Base-by-base conservation (phyloP, 2,888 invertebrate genomes). In the Agrochola litura region DNA sequence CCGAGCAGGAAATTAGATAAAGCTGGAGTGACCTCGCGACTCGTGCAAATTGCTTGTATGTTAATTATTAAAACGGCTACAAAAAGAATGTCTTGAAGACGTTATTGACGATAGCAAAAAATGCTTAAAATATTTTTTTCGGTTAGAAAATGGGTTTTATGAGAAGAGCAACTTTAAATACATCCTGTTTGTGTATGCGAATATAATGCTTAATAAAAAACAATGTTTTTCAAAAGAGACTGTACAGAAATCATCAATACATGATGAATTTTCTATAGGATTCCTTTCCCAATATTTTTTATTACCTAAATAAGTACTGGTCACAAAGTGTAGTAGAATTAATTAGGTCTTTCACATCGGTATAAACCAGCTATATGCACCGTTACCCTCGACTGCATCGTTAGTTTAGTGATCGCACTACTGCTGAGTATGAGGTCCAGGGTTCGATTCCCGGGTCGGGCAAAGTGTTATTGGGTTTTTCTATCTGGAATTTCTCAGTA, bases 1-100 rank as follows among this genome's bases (percentile, higher is more conserved):
- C 46, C 56, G 65, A 74, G 43, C 77, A 86, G 83, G 84, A 82
- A 86, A 83, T 78, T 67, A 77, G 77, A 84, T 61, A 73, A 37
- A 71, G 73, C 70, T 60, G 58, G 69, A 61, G 37, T 76, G 73
- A 73, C 76, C 84, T 81, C 54, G 73, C 14, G 37, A 12, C 37
- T 46, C 25, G 54, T 41, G 73, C 67, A 25, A 41, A 30, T 60
- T 9, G 30, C 14, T 72, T 58, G 52, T 69, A 77, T 74, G 64
- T 64, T 56, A 54, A 80, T 81, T 74, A 65, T 76, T 68, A 10
- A 67, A 77, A 74, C 30, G 41, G 30, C 46, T 49, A 63, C 5
- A 71, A 70, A 67, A 79, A 63, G 8, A 60, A 60, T 60, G 60
- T 73, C 16, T 25, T 37, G 6, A 25, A 72, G 19, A n/a, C 10